Evolutionary conservation across 1,140 invertebrate species (phyloP).

Genomic region (Cecropterus lyciades): DNA sequence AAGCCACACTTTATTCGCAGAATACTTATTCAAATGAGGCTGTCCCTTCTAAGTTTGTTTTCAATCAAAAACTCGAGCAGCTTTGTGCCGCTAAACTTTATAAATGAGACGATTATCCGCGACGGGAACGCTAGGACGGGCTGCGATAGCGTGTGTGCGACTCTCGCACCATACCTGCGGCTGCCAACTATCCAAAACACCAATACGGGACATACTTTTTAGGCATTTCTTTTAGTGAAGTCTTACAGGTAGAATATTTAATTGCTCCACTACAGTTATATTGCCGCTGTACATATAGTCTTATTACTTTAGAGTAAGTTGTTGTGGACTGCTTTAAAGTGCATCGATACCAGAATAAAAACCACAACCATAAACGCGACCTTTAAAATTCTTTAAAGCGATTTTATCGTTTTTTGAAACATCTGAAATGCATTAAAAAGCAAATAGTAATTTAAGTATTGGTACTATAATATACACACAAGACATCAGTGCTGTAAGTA

Average conservation of each 20-base stretch:
- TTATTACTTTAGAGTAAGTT: too few relatives aligned
- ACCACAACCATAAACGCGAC: too few relatives aligned
- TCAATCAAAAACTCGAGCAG: conserved; percentile 82
- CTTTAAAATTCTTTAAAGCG: too few relatives aligned
- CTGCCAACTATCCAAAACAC: not conserved
- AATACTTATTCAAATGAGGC: conserved; percentile 84
- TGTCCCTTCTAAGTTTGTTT: conserved; percentile 84
- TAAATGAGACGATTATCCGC: conserved; percentile 83
- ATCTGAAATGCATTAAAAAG: too few relatives aligned
- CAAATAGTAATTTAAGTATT: not conserved
- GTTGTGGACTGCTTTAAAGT: too few relatives aligned
- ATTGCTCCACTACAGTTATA: too few relatives aligned
- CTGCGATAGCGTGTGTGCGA: conserved; percentile 62
- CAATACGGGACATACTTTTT: conserved; percentile 6
- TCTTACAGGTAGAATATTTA: too few relatives aligned
- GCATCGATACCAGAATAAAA: too few relatives aligned
- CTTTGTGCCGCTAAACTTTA: conserved; percentile 82
- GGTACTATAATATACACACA: too few relatives aligned
- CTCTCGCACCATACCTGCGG: conserved; percentile 29
- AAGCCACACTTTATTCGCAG: conserved; percentile 83
- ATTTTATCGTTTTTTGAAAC: too few relatives aligned
- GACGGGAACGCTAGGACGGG: conserved; percentile 51
- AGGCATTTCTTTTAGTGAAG: not conserved
- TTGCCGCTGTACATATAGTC: too few relatives aligned
- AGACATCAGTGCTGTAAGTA: too few relatives aligned